Evolutionary conservation across 2,888 invertebrate species (phyloP).

Genomic region (Helleia helle): DNA sequence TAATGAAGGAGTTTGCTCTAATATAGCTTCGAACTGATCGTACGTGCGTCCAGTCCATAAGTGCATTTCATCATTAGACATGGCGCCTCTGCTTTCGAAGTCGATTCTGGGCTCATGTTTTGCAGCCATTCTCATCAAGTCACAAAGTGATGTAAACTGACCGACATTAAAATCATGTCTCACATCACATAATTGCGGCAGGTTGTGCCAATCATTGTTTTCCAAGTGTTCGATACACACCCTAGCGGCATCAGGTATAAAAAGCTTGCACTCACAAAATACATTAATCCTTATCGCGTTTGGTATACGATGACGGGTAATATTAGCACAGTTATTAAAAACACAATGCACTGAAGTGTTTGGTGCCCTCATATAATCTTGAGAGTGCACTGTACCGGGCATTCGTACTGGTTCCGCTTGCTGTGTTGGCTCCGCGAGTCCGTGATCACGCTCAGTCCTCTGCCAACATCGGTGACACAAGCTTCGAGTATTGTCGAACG

Average conservation of each 20-base stretch:
- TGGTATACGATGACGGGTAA: neutral
- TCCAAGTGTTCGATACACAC: conserved; percentile 4
- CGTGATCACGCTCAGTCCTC: neutral
- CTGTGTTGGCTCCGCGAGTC: neutral
- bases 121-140: neutral
- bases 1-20: neutral
- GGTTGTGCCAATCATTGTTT: neutral
- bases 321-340: neutral
- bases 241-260: neutral
- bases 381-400: too few relatives aligned
- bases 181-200: neutral
- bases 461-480: neutral
- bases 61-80: neutral
- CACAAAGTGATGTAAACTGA: neutral
- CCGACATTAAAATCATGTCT: neutral
- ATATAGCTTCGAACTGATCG: neutral
- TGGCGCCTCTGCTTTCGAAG: neutral
- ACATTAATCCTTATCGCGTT: neutral
- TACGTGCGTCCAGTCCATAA: neutral
- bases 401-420: neutral
- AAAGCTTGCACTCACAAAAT: conserved; percentile 1
- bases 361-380: neutral
- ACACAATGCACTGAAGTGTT: neutral
- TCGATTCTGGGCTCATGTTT: neutral
- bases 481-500: too few relatives aligned